phyloP scores from a whole-genome alignment of 2,113 vertebrate genomes.

The Marmota flaviventris region DNA sequence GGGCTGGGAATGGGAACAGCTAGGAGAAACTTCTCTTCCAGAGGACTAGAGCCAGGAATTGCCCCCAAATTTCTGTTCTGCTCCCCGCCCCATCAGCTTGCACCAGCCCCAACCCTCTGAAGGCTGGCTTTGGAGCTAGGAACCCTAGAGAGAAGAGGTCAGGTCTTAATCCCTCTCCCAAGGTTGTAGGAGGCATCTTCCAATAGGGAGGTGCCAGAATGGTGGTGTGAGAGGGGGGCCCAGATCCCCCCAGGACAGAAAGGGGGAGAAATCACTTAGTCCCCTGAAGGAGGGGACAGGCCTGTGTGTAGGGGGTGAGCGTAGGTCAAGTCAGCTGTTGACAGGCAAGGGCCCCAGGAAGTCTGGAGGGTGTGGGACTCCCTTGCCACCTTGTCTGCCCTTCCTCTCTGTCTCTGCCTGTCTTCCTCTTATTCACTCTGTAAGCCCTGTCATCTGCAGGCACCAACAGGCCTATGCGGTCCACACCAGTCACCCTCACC shows the following conservation, averaged over 20 bases:
- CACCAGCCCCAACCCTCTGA: too few relatives aligned
- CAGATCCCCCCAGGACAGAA: background rate
- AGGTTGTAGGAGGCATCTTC: background rate
- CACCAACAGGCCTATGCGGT: background rate
- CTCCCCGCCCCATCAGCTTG: background rate
- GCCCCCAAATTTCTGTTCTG: background rate
- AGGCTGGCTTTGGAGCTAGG: background rate
- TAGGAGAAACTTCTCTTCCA: background rate
- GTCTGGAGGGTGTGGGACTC: fast-evolving
- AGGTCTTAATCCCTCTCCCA: background rate
- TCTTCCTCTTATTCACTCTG: background rate
- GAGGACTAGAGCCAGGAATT: background rate
- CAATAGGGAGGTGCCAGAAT: background rate
- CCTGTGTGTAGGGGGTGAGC: too few relatives aligned
- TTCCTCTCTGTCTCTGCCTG: background rate
- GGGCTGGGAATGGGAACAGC: background rate
- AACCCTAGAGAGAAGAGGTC: background rate
- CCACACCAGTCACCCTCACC: background rate
- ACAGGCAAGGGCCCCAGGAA: too few relatives aligned
- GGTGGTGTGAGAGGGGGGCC: too few relatives aligned
- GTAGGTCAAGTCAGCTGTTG: fast-evolving
- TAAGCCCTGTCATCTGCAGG: fast-evolving
- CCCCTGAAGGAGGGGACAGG: background rate
- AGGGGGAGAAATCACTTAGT: background rate
- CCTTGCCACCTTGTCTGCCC: background rate